phyloP scores from a whole-genome alignment of 2,888 invertebrate species.

The Xanthia icteritia region DNA sequence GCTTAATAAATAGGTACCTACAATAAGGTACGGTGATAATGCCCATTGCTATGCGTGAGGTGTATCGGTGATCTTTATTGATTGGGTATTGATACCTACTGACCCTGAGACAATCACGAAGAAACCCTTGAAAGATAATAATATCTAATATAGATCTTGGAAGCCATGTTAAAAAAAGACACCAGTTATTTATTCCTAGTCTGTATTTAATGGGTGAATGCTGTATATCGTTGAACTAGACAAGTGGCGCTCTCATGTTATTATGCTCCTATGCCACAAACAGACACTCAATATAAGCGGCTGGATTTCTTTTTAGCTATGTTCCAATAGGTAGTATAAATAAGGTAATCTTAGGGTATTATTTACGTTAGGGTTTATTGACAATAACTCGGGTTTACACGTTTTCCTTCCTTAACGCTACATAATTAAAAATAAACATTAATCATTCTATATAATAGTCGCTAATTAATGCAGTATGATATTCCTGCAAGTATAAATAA shows the following conservation, averaged over 20 bases:
- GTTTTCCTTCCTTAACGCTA: slow-evolving; percentile 49
- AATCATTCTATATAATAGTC: slow-evolving; percentile 5
- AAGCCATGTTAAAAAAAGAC: background rate
- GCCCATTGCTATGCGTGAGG: slow-evolving; percentile 31
- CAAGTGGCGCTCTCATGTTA: slow-evolving; percentile 3
- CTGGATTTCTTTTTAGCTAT: background rate
- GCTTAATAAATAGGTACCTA: slow-evolving; percentile 40
- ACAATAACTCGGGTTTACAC: slow-evolving; percentile 40
- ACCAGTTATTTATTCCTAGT: background rate
- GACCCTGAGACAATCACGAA: slow-evolving; percentile 16
- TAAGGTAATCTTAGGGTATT: slow-evolving; percentile 14
- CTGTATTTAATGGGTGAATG: background rate
- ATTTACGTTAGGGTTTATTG: slow-evolving; percentile 29
- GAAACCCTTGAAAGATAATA: slow-evolving; percentile 9
- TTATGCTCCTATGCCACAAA: slow-evolving; percentile 11
- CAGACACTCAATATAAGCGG: background rate
- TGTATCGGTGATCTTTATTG: slow-evolving; percentile 20
- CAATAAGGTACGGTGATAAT: slow-evolving; percentile 24
- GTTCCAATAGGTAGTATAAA: background rate
- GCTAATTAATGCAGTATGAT: slow-evolving; percentile 11
- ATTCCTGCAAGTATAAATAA: slow-evolving; percentile 8
- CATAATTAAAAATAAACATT: slow-evolving; percentile 25
- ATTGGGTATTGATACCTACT: background rate
- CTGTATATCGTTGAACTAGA: background rate
- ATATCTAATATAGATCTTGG: background rate